Evolutionary conservation across 2,797 vertebrate species (phyloP), one percentile per base, ranked within the genome.

Genomic region (Cheirogaleus major): DNA sequence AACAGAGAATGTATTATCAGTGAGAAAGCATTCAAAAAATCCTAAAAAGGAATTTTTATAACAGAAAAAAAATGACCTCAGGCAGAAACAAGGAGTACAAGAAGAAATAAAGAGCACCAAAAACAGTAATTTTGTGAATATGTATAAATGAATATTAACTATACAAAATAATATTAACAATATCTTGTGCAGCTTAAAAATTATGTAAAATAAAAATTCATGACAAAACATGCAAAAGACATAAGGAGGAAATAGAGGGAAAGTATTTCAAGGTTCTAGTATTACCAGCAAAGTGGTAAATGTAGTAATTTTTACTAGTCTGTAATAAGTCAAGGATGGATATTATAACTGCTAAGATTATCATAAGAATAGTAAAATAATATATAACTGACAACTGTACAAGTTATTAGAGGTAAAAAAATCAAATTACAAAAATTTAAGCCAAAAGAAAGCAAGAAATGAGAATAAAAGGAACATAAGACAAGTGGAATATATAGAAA

Each of bases 291-390:
- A 94, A 87, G 50, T 52, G 43, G 20, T 87, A 50, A 83, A 89
- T 92, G 41, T 90, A 69, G 61, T 23, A 63, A 67, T n/a, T 82
- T 92, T 87, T 87, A 73, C 43, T 35, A 72, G 43, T 50, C 20
- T 83, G 9, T 72, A 83, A 32, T 63, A 93, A 69, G 38, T 67
- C 75, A 69, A 89, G 17, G 4, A 52, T 63, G 2, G 25, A 57
- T 35, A 4, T 35, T 81, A 23, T 72, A 91, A 91, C 86, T 83
- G 2, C 25, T 92, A 59, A 30, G 38, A n/a, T 59, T 86, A 67
- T 76, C 30, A 96, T 5, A 87, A 95, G 43, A 61, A 83, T 20
- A 63, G 38, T n/a, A 83, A 87, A 90, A 63, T 87, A 83, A 84
- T 23, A 30, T 70, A 91, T 67, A 88, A 90, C 50, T 38, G 57